These are phyloP conservation scores for Danio albolineatus DNA, from an alignment of 2,797 vertebrate species.

Conservation along the genomic window DNA sequence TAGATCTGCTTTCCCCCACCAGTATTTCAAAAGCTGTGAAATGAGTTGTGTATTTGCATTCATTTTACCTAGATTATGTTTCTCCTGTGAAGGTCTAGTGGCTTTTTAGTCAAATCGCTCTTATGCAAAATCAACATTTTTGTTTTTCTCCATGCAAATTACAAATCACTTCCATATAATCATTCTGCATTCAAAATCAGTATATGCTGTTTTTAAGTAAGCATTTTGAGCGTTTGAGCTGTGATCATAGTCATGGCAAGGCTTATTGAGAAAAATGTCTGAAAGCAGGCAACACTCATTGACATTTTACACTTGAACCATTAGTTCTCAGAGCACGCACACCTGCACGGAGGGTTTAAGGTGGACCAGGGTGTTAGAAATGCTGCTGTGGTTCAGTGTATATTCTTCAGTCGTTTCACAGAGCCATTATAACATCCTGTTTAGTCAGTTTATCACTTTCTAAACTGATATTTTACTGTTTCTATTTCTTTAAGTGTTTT, in stretches of 20 bases:
- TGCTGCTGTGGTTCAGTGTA: background rate
- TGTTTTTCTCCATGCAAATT: constrained; percentile 17
- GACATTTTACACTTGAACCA: constrained; percentile 61
- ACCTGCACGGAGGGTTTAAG: constrained; percentile 62
- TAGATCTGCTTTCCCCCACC: background rate
- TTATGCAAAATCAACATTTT: constrained; percentile 28
- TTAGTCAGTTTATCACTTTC: background rate
- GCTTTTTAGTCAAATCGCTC: constrained; percentile 9
- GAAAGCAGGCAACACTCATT: constrained; percentile 59
- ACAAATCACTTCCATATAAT: background rate
- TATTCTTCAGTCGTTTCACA: background rate
- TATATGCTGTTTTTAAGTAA: background rate
- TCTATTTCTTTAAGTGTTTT: background rate
- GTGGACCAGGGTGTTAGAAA: constrained; percentile 51
- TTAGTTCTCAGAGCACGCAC: constrained; percentile 55
- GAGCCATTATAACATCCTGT: background rate
- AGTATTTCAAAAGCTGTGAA: constrained; percentile 6
- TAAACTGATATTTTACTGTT: background rate
- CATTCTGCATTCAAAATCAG: constrained; percentile 13
- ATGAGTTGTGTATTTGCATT: constrained; percentile 25
- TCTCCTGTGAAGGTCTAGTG: constrained; percentile 10
- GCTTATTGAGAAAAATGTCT: constrained; percentile 63
- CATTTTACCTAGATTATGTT: background rate
- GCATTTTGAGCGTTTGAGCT: constrained; percentile 44
- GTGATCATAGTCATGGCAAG: constrained; percentile 44